A percentile compares a stretch with the other conserved stretches of the same genome.
Evolutionary conservation across 2,797 vertebrate species (phyloP).

Genomic region (Myoxocephalus aenaeus): DNA sequence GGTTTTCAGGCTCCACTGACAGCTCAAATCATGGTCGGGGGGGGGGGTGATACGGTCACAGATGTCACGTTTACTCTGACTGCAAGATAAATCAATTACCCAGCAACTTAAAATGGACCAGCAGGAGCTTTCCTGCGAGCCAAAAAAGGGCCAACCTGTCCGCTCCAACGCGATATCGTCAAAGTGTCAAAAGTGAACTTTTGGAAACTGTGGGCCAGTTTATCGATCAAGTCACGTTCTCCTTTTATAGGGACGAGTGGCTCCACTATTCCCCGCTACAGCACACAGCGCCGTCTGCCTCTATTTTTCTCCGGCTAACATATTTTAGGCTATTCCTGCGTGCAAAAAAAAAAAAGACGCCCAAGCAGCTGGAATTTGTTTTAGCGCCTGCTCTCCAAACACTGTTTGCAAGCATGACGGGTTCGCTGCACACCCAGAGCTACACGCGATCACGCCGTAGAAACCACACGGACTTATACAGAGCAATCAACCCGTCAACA

Average conservation of each 20-base stretch:
- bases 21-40: constrained; percentile 71
- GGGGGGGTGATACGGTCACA: constrained; percentile 73
- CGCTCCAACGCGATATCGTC: constrained; percentile 42
- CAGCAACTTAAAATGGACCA: constrained; percentile 53
- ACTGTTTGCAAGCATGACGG: constrained; percentile 38
- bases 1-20: constrained; percentile 73
- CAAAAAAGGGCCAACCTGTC: constrained; percentile 42
- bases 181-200: constrained; percentile 82
- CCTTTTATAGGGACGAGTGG: constrained; percentile 46
- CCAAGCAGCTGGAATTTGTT: constrained; percentile 70
- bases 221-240: constrained; percentile 63
- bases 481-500: constrained; percentile 32
- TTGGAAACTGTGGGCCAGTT: constrained; percentile 68
- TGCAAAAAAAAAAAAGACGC: constrained; percentile 55
- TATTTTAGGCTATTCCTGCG: constrained; percentile 51
- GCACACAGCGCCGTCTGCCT: constrained; percentile 38
- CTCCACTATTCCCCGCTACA: constrained; percentile 27
- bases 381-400: constrained; percentile 48
- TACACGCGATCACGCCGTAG: constrained; percentile 14
- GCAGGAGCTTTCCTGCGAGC: constrained; percentile 24
- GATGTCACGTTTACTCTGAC: constrained; percentile 73
- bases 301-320: constrained; percentile 30
- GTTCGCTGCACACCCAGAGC: constrained; percentile 27
- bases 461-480: not conserved
- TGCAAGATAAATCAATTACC: constrained; percentile 71